A percentile compares a stretch with the other conserved stretches of the same genome.
Evolutionary conservation across 2,797 vertebrate species (phyloP).

Genomic region (Calcarius lapponicus): DNA sequence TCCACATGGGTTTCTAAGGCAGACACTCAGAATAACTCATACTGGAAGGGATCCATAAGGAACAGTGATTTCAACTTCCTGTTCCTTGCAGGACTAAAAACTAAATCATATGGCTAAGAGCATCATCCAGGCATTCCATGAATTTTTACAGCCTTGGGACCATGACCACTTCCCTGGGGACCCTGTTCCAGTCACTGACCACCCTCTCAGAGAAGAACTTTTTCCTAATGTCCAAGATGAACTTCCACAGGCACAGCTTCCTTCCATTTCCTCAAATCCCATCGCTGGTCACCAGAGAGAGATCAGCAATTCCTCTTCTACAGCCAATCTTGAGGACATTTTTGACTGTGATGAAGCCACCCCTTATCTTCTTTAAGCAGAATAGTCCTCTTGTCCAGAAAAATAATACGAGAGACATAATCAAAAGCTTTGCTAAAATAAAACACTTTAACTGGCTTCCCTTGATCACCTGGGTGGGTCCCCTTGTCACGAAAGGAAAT

Average conservation of each 20-base stretch:
- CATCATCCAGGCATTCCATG: accelerated
- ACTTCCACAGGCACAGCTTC: neutral
- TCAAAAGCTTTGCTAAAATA: neutral
- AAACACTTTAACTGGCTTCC: neutral
- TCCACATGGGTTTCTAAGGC: neutral
- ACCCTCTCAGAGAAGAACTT: neutral
- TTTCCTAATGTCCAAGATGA: neutral
- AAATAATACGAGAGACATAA: neutral
- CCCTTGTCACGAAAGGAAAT: neutral
- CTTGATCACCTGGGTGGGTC: neutral
- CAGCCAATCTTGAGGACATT: neutral
- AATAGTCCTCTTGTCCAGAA: neutral
- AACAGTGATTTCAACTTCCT: neutral
- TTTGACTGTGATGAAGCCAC: neutral
- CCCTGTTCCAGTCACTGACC: neutral
- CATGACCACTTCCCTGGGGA: neutral
- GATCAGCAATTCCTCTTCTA: neutral
- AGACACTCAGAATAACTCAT: neutral
- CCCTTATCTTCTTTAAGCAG: neutral
- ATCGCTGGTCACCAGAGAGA: accelerated
- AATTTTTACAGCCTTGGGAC: neutral
- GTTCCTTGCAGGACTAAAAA: neutral
- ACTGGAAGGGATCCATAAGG: neutral
- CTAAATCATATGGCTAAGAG: neutral
- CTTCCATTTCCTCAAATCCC: neutral